Percentiles rank a stretch among this genome's conserved stretches.
Conservation (phyloP, 92 coral and sea anemone genomes). For the Zoanthus solanderi region DNA sequence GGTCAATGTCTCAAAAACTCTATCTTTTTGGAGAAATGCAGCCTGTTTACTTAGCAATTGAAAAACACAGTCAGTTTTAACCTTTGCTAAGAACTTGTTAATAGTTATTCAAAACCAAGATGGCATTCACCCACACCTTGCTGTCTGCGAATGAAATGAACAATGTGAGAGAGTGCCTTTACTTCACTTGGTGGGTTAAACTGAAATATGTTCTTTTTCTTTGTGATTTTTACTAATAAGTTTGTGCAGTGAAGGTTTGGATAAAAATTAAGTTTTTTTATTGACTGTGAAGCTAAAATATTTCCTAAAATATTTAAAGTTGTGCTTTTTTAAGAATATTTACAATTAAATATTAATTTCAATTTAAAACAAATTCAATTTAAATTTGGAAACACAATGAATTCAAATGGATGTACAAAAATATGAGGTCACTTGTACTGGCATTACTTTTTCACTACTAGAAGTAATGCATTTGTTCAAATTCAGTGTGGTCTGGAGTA, state of each 20-base stretch:
- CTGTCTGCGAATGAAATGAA: slow-evolving; percentile 51
- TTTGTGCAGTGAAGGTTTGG: slow-evolving; percentile 24
- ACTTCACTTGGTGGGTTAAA: slow-evolving; percentile 33
- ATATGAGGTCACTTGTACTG: neutral
- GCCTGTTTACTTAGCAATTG: too few species aligned
- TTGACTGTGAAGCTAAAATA: slow-evolving; percentile 13
- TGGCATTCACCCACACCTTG: slow-evolving; percentile 30
- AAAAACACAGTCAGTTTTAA: too few species aligned
- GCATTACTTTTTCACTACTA: neutral
- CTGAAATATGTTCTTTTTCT: slow-evolving; percentile 39
- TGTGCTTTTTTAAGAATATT: slow-evolving; percentile 14
- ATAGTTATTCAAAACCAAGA: slow-evolving; percentile 28
- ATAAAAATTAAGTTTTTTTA: slow-evolving; percentile 25
- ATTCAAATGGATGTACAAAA: slow-evolving; percentile 6
- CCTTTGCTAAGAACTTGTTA: neutral
- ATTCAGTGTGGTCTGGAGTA: slow-evolving; percentile 8
- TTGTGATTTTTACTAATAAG: slow-evolving; percentile 33
- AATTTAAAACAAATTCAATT: too few species aligned
- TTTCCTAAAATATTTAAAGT: neutral
- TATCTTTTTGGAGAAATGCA: slow-evolving; percentile 10
- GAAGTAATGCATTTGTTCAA: slow-evolving; percentile 4
- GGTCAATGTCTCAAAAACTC: neutral
- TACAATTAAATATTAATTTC: slow-evolving; percentile 12
- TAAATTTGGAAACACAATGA: neutral
- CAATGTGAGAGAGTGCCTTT: slow-evolving; percentile 6